Evolutionary conservation across 2,113 vertebrate genomes (phyloP), one percentile per base, ranked within the genome.

Genomic region (Acrocephalus kingi): DNA sequence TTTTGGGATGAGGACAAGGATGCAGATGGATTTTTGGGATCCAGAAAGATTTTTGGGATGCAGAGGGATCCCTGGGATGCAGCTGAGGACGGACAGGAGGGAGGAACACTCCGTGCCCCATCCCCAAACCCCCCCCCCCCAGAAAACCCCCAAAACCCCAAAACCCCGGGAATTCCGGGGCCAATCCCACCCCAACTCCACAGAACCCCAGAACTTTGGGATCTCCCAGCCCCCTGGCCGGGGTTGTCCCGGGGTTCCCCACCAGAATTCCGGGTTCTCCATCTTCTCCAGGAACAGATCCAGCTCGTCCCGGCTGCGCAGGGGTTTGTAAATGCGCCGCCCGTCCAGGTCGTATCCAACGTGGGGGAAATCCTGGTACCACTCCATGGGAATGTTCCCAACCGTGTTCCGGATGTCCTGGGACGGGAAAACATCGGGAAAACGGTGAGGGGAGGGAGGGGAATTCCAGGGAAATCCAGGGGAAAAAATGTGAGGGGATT

Each of bases 401-500:
- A 99, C 99, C 0, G 99, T 99, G 98, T 99, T 99, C 55, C 99
- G 98, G 84, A 99, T 98, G 87, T 99, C 99, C 99, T 99, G 96
- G 16, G n/a, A 35, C 35, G 9, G 58, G n/a, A 30, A 35, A 6
- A 6, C 3, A 2, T 3, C 13, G 17, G 37, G 35, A 48, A 33
- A 56, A 33, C 10, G 15, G 37, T 31, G 13, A 2, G 17, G 41
- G 54, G 35, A 35, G 35, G 35, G 35, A 35, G 35, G 35, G 35
- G 35, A 10, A 74, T 58, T 45, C 54, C 72, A 1, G 41, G 15
- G 14, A 37, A 45, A 20, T 4, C 24, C 1, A 3, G 24, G 17
- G 11, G 22, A n/a, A 35, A 3, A 27, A 24, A 2, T 6, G 45
- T 14, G 8, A 2, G 10, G 13, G 35, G 35, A 6, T 51, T 77